Base-by-base conservation (phyloP, 2,113 vertebrate species). In the Siniperca knerii region DNA sequence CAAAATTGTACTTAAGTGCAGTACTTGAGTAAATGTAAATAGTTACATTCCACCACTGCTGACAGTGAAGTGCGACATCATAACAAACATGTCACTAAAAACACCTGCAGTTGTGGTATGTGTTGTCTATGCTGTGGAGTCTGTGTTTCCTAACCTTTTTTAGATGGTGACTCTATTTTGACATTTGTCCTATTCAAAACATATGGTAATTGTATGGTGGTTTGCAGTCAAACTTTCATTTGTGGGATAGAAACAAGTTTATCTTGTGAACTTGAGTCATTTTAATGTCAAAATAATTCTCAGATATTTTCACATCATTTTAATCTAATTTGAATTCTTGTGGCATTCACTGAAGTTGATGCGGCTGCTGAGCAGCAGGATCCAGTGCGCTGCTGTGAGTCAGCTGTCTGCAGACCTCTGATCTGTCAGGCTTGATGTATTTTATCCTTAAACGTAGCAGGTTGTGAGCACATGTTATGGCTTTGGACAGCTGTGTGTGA, bases 381-480 rank as follows among this genome's bases (percentile, higher is more conserved):
- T 74, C 20, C 23, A 61, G 18, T 52, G 16, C 23, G 2, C 69
- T 44, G 60, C 75, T 83, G 55, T 46, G 72, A 50, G 44, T 25
- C 83, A 64, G 72, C 54, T 64, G 67, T 57, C 46, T 58, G 72
- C 55, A 64, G 67, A 58, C 48, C 61, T 73, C 25, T 71, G 65
- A 73, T 55, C 66, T 61, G 5, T 76, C 50, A 48, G 37, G 35
- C 42, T 67, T 61, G 8, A 68, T 75, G 35, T 65, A 6, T 44
- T 25, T 52, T 37, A 68, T 78, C 54, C 54, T 44, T 68, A 25
- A 33, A 37, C 57, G 35, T 7, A 21, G 33, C 44, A 86, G 65
- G 33, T 42, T 84, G 54, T 60, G 62, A 50, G 10, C 72, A 78
- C 40, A 35, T 66, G 76, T 82, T 68, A 2, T 40, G 52, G 57